phyloP scores from a whole-genome alignment of 1,140 invertebrate species.

The Scaptomyza pallida region DNA sequence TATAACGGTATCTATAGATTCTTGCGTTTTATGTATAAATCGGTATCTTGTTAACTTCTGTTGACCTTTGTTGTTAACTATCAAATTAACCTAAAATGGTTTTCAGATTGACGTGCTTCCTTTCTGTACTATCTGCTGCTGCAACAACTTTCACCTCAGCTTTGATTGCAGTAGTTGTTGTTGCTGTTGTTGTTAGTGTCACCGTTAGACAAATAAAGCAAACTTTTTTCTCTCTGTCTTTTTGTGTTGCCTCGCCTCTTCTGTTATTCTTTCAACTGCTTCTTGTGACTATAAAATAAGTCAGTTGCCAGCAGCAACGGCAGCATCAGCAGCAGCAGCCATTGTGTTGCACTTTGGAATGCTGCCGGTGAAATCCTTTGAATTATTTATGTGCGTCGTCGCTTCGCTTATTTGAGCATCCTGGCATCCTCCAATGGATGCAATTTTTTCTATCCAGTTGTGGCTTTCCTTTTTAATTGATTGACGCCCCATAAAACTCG shows the following conservation, averaged over 20 bases:
- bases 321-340: neutral
- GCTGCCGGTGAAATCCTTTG: conserved; percentile 38
- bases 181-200: conserved; percentile 21
- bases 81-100: conserved; percentile 53
- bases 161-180: conserved; percentile 5
- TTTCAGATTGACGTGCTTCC: conserved; percentile 52
- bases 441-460: conserved; percentile 17
- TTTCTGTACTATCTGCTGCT: neutral
- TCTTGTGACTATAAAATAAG: conserved; percentile 18
- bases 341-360: conserved; percentile 18
- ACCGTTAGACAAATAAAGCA: conserved; percentile 53
- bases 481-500: neutral
- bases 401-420: neutral
- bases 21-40: no score
- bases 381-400: conserved; percentile 53
- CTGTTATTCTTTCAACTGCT: conserved; percentile 15
- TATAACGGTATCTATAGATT: no score
- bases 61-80: conserved; percentile 21
- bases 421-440: neutral
- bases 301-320: conserved; percentile 8
- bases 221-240: conserved; percentile 10
- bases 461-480: neutral
- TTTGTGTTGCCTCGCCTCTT: no score
- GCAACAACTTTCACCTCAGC: neutral
- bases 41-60: no score